These are phyloP conservation scores for Ophion obscuratus DNA, from an alignment of 2,888 invertebrate genomes.

Conservation along the genomic window DNA sequence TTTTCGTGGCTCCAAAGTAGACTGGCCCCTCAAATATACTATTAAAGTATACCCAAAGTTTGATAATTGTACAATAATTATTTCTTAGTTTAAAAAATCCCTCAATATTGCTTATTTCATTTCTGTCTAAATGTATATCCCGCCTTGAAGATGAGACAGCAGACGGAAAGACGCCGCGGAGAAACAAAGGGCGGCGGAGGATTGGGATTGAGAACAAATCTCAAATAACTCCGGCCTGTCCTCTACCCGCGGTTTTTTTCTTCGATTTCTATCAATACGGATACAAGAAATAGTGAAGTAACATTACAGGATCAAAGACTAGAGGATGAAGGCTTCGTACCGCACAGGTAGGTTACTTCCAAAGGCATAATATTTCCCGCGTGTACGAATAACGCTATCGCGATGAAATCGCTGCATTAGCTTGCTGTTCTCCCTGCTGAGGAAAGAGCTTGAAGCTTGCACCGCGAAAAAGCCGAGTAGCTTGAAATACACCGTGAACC, in stretches of 20 bases:
- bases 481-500: not conserved
- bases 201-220: not conserved
- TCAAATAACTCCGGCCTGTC: not conserved
- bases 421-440: not conserved
- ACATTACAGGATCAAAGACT: not conserved
- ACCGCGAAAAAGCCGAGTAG: not conserved
- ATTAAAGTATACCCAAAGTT: too few species aligned
- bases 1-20: too few species aligned
- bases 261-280: constrained; percentile 5
- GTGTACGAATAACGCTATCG: not conserved
- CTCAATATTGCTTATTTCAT: too few species aligned
- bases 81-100: too few species aligned
- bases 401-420: not conserved
- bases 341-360: too few species aligned
- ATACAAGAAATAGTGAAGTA: not conserved
- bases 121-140: too few species aligned
- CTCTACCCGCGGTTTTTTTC: not conserved
- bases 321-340: constrained; percentile 43
- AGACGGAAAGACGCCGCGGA: constrained; percentile 1
- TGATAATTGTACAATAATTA: too few species aligned
- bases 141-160: constrained; percentile 28
- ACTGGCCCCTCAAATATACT: too few species aligned
- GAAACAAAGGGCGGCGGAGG: not conserved
- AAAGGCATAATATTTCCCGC: not conserved
- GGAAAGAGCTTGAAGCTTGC: not conserved